Evolutionary conservation across 2,113 vertebrate genomes (phyloP), one percentile per base, ranked within the genome.

Genomic region (Condylura cristata): DNA sequence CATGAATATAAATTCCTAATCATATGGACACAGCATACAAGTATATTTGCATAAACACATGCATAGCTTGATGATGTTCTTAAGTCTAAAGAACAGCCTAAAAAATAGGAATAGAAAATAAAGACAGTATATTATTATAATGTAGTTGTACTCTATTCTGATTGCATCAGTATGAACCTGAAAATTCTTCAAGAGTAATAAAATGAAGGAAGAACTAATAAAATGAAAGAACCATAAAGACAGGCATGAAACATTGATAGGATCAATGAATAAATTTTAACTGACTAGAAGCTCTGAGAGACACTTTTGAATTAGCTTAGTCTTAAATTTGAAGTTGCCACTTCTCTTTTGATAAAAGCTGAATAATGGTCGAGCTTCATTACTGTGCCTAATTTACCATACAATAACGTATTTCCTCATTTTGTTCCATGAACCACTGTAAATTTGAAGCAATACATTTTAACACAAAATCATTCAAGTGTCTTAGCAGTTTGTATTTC

Each of bases 241-340:
- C 10, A 78, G 68, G 80, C 53, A 75, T 76, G 32, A 61, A 96
- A 30, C 20, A 17, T 72, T 93, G 39, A 78, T 56, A 10, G 74
- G 32, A 48, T 70, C 82, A 34, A n/a, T 82, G 58, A 93, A 87
- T 74, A 61, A 12, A 92, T 95, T 76, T 90, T 37, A 74, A 84
- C 41, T 6, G 13, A 84, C 41, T 37, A 76, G 84, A 71, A 90
- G 61, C 39, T 80, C 51, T 58, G 61, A 72, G 41, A 58, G 41
- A 1, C 63, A 80, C 63, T 56, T 74, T 88, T 17, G 41, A 91
- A 80, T 60, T 82, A 41, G 13, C 53, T 95, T 84, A 90, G 28
- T 88, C 48, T 80, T 90, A 83, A 94, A 86, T 83, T 82, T 93
- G 60, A 97, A 66, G 65, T 58, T 71, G 65, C 74, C 87, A 90